Evolutionary conservation across 2,113 vertebrate species (phyloP).

Genomic region (Callochromis pleurospilus): DNA sequence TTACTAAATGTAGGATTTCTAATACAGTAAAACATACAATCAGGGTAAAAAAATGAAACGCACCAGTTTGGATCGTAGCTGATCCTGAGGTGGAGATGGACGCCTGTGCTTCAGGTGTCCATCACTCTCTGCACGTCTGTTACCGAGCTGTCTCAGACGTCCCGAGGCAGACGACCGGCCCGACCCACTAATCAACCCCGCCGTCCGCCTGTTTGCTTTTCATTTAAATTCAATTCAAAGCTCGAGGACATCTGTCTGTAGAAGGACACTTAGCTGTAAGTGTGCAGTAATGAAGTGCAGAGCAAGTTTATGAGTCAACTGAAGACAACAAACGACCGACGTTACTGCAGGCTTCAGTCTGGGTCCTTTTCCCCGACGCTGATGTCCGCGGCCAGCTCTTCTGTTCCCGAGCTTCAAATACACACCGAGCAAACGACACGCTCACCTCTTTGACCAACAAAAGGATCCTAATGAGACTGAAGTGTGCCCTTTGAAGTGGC

Average conservation of each 20-base stretch:
- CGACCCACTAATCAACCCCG: background rate
- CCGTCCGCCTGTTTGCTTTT: background rate
- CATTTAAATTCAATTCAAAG: background rate
- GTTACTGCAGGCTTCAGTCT: background rate
- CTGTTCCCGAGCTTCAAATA: background rate
- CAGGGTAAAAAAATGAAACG: background rate
- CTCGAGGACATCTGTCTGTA: rapidly evolving
- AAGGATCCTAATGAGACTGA: slow-evolving; percentile 12
- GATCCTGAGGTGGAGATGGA: background rate
- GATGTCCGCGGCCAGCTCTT: background rate
- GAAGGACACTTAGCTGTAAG: background rate
- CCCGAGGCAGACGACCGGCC: background rate
- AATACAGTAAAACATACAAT: background rate
- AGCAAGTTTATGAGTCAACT: background rate
- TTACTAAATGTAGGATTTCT: rapidly evolving
- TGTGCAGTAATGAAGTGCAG: background rate
- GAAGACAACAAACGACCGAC: background rate
- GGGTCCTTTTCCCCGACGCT: background rate
- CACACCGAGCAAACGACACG: background rate
- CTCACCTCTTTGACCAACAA: background rate
- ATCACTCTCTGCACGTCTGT: background rate
- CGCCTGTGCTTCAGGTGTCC: background rate
- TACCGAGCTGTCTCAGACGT: rapidly evolving
- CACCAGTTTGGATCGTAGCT: background rate
- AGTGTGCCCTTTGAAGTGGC: slow-evolving; percentile 48